Percentiles rank a stretch among this genome's conserved stretches.
Conservation (phyloP, 1,140 invertebrate genomes). For the Lasioglossum albipes region DNA sequence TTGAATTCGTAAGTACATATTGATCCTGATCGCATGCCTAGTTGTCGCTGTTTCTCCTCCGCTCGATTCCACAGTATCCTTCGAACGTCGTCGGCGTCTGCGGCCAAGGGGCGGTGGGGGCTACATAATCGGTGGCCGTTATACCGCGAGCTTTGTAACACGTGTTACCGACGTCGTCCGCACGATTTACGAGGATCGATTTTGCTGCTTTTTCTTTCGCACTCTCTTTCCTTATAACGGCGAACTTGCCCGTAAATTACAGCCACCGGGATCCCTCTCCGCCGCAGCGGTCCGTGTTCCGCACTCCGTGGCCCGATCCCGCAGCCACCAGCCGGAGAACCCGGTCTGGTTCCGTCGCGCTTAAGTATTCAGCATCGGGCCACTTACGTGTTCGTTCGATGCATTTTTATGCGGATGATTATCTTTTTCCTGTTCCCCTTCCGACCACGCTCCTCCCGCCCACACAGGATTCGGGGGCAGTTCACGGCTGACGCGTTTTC, state of each 20-base stretch:
- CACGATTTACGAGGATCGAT: conserved; percentile 59
- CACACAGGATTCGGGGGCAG: conserved; percentile 29
- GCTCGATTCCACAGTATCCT: not conserved
- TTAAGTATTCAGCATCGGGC: conserved; percentile 62
- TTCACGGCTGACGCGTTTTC: conserved; percentile 43
- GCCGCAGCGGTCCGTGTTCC: not conserved
- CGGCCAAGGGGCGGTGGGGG: not conserved
- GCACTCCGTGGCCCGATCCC: conserved; percentile 1
- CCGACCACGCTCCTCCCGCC: not conserved
- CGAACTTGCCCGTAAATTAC: conserved; percentile 62
- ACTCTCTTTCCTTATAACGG: conserved; percentile 35
- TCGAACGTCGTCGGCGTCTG: conserved; percentile 1
- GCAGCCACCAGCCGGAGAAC: not conserved
- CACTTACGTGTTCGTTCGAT: conserved; percentile 63
- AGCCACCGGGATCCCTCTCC: not conserved
- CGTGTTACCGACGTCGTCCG: conserved; percentile 56
- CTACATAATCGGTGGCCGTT: conserved; percentile 52
- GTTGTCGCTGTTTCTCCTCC: too few species aligned
- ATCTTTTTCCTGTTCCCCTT: conserved; percentile 41
- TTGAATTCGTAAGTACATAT: too few species aligned
- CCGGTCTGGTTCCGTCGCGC: conserved; percentile 25
- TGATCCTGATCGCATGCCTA: too few species aligned
- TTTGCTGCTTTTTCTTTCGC: conserved; percentile 12
- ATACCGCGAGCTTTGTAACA: conserved; percentile 51
- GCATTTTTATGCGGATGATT: conserved; percentile 63